Evolutionary conservation across 2,888 invertebrate genomes (phyloP), one percentile per base, ranked within the genome.

Genomic region (Thera obeliscata): DNA sequence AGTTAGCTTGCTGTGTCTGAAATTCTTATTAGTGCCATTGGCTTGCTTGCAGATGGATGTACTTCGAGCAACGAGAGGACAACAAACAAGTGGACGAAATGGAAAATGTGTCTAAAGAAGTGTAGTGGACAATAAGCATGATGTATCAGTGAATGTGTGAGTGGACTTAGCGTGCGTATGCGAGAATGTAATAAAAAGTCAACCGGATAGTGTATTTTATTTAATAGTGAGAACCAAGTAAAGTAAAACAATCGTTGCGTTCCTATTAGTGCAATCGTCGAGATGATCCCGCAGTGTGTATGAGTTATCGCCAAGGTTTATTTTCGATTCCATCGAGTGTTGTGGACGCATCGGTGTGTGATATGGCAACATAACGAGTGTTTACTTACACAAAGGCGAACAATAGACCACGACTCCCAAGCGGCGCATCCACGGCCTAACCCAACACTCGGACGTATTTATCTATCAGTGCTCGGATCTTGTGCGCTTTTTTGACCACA

Each of bases 41-140:
- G 63, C 63, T 54, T 61, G 12, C 64, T 88, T 91, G 63, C 87
- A 96, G 96, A 63, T 96, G 96, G 96, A 94, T 96, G 92, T 96
- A 96, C 83, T 93, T 94, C 73, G 95, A 96, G 81, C 95, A 96
- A 72, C 75, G 62, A 58, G 75, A 72, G 64, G 78, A 74, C 69
- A 74, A 65, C 56, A 78, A 77, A 58, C 76, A 83, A 74, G 79
- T 81, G 3, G 83, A 82, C 12, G 83, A 83, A 65, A 79, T 79
- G 77, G 83, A 83, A 60, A 80, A 79, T 62, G 82, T 81, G 38
- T 78, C 77, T 61, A 83, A 78, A 65, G 82, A 83, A 75, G 79
- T 83, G 61, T 85, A 81, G 76, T 65, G 70, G 76, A 78, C 80
- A 75, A 62, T 75, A 75, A 78, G 77, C 78, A 78, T 78, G 78